A percentile compares a stretch with the other conserved stretches of the same genome.
Evolutionary conservation across 2,113 vertebrate genomes (phyloP).

Genomic region (Neotragus pygmaeus): DNA sequence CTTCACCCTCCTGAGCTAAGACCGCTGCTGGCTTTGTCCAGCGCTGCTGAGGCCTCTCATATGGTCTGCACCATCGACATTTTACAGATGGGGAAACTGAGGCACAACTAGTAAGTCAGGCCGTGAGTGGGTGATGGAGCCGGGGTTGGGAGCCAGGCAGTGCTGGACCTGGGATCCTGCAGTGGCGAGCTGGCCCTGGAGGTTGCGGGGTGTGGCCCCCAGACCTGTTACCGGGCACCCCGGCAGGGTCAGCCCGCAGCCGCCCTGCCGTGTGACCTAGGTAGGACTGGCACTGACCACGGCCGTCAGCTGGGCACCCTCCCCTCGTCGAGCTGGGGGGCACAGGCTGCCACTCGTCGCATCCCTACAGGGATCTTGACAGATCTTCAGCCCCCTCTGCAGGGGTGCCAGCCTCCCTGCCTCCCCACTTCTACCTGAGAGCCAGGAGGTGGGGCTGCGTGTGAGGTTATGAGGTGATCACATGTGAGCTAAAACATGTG

Average conservation of each 20-base stretch:
- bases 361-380: background rate
- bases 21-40: fast-evolving
- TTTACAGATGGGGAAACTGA: background rate
- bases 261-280: background rate
- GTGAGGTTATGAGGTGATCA: too few species aligned
- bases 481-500: too few species aligned
- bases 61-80: background rate
- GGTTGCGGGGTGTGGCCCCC: background rate
- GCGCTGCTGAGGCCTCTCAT: fast-evolving
- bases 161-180: background rate
- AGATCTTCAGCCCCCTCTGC: background rate
- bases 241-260: fast-evolving
- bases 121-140: background rate
- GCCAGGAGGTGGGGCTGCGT: background rate
- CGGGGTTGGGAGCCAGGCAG: background rate
- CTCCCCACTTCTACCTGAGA: background rate
- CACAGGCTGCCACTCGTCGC: background rate
- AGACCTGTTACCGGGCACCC: background rate
- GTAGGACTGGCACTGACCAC: background rate
- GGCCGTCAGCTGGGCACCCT: background rate
- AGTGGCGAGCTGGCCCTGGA: background rate
- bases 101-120: background rate
- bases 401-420: background rate
- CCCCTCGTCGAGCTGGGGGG: too few species aligned
- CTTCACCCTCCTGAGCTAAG: fast-evolving